These are phyloP conservation scores for Gambusia holbrooki DNA, from an alignment of 2,113 vertebrate species.

Conservation along the genomic window DNA sequence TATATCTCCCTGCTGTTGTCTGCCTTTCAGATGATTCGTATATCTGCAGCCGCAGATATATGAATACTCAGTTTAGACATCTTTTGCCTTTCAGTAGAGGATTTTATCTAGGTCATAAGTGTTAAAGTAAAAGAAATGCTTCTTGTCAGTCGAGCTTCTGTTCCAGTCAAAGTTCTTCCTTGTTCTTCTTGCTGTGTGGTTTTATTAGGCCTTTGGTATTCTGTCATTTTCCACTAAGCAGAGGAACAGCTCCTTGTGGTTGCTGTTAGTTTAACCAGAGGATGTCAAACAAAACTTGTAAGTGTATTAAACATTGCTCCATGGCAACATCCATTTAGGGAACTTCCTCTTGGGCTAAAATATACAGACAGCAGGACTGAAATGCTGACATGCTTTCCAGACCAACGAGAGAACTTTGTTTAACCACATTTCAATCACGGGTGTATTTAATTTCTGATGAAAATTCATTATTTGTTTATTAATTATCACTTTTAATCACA, in stretches of 20 bases:
- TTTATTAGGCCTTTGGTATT: constrained; percentile 62
- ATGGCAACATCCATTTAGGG: constrained; percentile 54
- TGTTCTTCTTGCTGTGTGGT: constrained; percentile 41
- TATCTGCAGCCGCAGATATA: background rate
- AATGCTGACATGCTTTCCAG: constrained; percentile 12
- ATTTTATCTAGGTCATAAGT: background rate
- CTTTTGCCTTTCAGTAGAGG: background rate
- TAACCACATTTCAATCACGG: background rate
- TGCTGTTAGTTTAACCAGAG: constrained; percentile 50
- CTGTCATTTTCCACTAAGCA: constrained; percentile 56
- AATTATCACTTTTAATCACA: background rate
- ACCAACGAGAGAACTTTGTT: background rate
- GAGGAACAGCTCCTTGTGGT: constrained; percentile 54
- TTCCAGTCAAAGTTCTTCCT: background rate
- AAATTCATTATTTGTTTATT: background rate
- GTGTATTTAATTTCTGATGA: background rate
- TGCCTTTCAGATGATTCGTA: constrained; percentile 27
- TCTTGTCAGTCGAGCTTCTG: background rate
- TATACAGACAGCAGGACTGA: constrained; percentile 16
- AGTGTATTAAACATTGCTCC: constrained; percentile 53
- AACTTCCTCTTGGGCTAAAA: constrained; percentile 21
- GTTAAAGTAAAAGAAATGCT: background rate
- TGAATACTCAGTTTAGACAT: background rate
- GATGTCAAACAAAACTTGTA: constrained; percentile 42
- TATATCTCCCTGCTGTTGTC: constrained; percentile 3